Base-by-base conservation (phyloP, 2,113 vertebrate genomes). In the Pluvianellus socialis region DNA sequence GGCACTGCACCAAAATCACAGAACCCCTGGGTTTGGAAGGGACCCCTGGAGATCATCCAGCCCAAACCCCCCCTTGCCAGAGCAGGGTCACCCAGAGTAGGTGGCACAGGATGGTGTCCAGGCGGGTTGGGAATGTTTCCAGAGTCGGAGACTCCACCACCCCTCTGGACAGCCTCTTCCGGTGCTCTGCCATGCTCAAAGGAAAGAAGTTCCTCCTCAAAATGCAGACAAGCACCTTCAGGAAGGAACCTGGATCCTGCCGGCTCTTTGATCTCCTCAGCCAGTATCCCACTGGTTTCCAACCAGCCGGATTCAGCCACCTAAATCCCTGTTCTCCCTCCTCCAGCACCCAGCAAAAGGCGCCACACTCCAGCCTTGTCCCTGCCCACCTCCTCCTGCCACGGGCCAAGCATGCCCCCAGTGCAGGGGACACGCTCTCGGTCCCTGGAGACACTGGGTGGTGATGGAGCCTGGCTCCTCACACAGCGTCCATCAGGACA, bases 381-480 rank as follows among this genome's bases (percentile, higher is more conserved):
- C 44, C 5, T 28, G 70, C 35, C 67, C 38, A n/a, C 30, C 45
- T 44, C 27, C 35, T 74, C 40, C 55, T 32, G 28, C 59, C 2
- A 0, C 0, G 10, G 40, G 8, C 30, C 13, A 8, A 45, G 68
- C n/a, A 5, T 10, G 15, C 71, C n/a, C 75, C 50, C 45, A 4
- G 1, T 0, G 18, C 55, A 53, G 42, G 13, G n/a, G 55, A 52
- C 21, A 18, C 1, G 2, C 20, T 18, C 32, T 18, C 0, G 5
- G 56, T 17, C n/a, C 67, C 23, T 18, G 23, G 47, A 32, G 40
- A 28, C 2, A 6, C 1, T 5, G n/a, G 24, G 49, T 14, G 32
- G 42, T 5, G 22, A 38, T 2, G 24, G 32, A 40, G 33, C 79
- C 72, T 5, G 26, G 19, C 28, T 10, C 52, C 7, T 3, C 3